phyloP scores from a whole-genome alignment of 2,888 invertebrate genomes.

The Thumatha senex region DNA sequence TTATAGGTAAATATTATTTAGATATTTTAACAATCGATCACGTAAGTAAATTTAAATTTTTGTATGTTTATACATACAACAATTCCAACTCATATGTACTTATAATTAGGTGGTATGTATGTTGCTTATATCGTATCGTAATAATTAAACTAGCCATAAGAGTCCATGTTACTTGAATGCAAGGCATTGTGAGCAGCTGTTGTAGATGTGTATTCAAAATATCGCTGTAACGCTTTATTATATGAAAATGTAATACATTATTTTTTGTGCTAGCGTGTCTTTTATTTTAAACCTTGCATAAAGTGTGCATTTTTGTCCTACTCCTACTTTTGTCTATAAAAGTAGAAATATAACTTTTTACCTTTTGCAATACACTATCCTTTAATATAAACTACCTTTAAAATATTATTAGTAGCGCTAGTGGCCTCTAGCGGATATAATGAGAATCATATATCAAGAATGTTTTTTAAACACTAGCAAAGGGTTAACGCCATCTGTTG shows the following conservation, averaged over 20 bases:
- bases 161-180: conserved; percentile 33
- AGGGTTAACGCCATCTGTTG: conserved; percentile 7
- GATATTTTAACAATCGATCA: too few relatives aligned
- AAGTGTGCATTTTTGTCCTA: too few relatives aligned
- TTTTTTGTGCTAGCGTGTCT: conserved; percentile 65
- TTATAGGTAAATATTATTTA: too few relatives aligned
- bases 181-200: conserved; percentile 38
- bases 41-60: too few relatives aligned
- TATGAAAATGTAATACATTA: conserved; percentile 65
- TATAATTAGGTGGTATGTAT: neutral
- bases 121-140: neutral
- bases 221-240: conserved; percentile 70
- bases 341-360: too few relatives aligned
- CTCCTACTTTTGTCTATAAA: too few relatives aligned
- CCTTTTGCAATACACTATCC: too few relatives aligned
- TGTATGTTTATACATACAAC: too few relatives aligned
- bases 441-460: neutral
- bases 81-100: neutral
- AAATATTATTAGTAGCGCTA: too few relatives aligned
- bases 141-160: conserved; percentile 10
- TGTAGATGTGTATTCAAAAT: conserved; percentile 39
- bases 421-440: neutral
- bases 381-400: too few relatives aligned
- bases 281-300: conserved; percentile 42
- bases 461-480: neutral